Evolutionary conservation across 1,140 invertebrate species (phyloP).

Genomic region (Scaptomyza graminum): DNA sequence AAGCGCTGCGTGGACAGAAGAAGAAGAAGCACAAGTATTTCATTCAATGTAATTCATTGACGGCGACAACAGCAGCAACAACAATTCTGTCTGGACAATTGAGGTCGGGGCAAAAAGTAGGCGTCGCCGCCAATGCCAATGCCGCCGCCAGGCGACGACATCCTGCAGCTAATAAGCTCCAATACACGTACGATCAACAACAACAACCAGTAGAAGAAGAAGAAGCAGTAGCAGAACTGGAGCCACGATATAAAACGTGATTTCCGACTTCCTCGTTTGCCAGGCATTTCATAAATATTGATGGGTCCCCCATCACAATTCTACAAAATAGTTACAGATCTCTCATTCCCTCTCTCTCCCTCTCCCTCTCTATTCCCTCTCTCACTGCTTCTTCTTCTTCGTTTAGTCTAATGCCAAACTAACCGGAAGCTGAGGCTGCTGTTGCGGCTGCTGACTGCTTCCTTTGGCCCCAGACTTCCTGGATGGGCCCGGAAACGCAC

Average conservation of each 20-base stretch:
- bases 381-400: background rate
- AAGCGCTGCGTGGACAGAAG: constrained; percentile 20
- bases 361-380: background rate
- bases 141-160: constrained; percentile 50
- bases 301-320: constrained; percentile 28
- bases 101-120: constrained; percentile 67
- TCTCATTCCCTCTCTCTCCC: constrained; percentile 8
- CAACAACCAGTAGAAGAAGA: background rate
- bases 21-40: constrained; percentile 51
- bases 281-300: constrained; percentile 69
- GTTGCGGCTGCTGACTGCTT: constrained; percentile 20
- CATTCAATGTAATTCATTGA: constrained; percentile 63
- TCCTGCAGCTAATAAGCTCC: constrained; percentile 74
- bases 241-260: constrained; percentile 60
- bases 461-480: constrained; percentile 54
- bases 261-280: constrained; percentile 78
- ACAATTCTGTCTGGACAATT: constrained; percentile 47
- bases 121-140: constrained; percentile 65
- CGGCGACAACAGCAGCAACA: background rate
- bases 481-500: constrained; percentile 65
- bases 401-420: constrained; percentile 40
- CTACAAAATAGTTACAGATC: background rate
- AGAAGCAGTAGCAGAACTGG: constrained; percentile 23
- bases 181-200: constrained; percentile 42
- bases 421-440: constrained; percentile 59